A percentile compares a stretch with the other conserved stretches of the same genome.
These are phyloP conservation scores for Chloromyia formosa DNA, from an alignment of 2,888 invertebrate species.

Conservation along the genomic window DNA sequence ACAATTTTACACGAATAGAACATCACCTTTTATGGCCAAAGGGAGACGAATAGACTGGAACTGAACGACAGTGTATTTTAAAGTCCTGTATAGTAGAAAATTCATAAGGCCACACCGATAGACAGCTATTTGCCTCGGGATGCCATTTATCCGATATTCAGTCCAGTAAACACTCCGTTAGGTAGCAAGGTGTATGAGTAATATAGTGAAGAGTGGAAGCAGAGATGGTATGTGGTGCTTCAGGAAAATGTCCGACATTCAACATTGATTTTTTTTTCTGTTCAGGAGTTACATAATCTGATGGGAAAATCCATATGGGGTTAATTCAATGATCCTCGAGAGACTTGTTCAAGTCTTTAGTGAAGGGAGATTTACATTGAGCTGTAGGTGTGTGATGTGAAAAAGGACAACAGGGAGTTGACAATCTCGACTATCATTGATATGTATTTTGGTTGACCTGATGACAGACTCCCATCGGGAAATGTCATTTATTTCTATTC, in stretches of 20 bases:
- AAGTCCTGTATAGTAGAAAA: background rate
- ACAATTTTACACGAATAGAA: slow-evolving; percentile 24
- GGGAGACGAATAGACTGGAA: slow-evolving; percentile 34
- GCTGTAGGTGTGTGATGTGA: background rate
- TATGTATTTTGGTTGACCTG: too few relatives aligned
- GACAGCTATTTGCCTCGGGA: slow-evolving; percentile 14
- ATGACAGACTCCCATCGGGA: too few relatives aligned
- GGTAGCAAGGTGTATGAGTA: background rate
- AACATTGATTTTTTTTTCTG: slow-evolving; percentile 23
- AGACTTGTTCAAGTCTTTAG: background rate
- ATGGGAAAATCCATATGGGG: slow-evolving; percentile 13
- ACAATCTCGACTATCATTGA: too few relatives aligned
- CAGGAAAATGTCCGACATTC: background rate
- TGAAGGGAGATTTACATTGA: background rate
- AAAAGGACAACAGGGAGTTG: background rate
- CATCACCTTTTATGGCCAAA: slow-evolving; percentile 10
- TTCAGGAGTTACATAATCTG: slow-evolving; percentile 4
- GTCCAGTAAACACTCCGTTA: slow-evolving; percentile 35
- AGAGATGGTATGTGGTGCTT: background rate
- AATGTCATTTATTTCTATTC: too few relatives aligned
- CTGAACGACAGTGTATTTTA: slow-evolving; percentile 12
- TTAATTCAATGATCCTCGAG: slow-evolving; percentile 18
- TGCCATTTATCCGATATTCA: slow-evolving; percentile 24
- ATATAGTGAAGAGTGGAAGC: slow-evolving; percentile 3
- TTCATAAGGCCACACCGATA: slow-evolving; percentile 26